Percentiles rank a stretch among this genome's conserved stretches.
These are phyloP conservation scores for Neotoma lepida DNA, from an alignment of 2,113 vertebrate genomes.

Conservation along the genomic window DNA sequence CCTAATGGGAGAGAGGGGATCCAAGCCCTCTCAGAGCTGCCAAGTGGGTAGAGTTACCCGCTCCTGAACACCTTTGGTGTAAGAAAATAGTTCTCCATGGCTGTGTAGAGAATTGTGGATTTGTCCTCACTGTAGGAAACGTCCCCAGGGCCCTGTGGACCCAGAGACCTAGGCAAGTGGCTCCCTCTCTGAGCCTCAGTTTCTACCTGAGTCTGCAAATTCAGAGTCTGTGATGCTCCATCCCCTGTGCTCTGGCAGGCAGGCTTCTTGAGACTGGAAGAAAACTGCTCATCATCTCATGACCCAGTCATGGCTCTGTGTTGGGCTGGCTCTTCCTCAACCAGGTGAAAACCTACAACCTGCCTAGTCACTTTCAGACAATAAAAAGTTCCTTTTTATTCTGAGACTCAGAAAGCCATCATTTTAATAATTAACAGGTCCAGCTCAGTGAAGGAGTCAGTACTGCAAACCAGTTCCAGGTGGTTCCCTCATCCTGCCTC, in stretches of 20 bases:
- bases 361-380: neutral
- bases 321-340: neutral
- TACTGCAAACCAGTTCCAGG: neutral
- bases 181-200: neutral
- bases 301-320: neutral
- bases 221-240: neutral
- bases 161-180: accelerated
- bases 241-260: neutral
- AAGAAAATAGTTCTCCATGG: neutral
- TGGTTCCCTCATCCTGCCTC: neutral
- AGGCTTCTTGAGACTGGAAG: neutral
- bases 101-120: neutral
- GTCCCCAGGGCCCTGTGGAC: neutral
- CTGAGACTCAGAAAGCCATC: neutral
- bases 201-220: neutral
- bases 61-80: neutral
- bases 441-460: neutral
- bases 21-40: neutral
- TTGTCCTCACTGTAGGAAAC: neutral
- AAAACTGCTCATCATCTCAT: neutral
- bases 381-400: neutral
- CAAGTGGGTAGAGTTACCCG: neutral
- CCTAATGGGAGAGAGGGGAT: neutral
- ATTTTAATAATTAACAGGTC: neutral
- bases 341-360: neutral